Conservation (phyloP, 1,140 invertebrate species). For the Cardiocondyla obscurior region DNA sequence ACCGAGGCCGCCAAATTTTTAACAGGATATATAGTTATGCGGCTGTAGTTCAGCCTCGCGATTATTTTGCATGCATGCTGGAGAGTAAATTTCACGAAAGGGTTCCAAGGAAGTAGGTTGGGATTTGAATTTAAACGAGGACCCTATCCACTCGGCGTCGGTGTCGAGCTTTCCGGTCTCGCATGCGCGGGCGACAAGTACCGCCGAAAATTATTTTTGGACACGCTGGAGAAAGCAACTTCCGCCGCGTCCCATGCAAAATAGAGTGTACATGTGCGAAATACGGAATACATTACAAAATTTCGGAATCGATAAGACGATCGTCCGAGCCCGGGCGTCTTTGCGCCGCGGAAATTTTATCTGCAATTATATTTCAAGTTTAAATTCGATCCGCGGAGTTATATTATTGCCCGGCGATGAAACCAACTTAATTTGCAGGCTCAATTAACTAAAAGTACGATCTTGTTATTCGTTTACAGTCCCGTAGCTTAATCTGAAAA, state of each 20-base stretch:
- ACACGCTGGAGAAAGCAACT: background rate
- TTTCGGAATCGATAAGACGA: background rate
- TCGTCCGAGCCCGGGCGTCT: too few relatives aligned
- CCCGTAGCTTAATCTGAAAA: constrained; percentile 8
- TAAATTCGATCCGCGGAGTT: constrained; percentile 8
- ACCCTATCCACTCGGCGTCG: constrained; percentile 8
- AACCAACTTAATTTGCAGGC: constrained; percentile 20
- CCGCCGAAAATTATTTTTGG: constrained; percentile 27
- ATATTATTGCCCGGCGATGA: background rate
- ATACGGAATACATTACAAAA: background rate
- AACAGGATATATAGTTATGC: background rate
- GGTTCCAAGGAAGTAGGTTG: constrained; percentile 19
- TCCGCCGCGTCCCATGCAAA: background rate
- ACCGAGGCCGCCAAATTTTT: background rate
- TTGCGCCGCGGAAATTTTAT: background rate
- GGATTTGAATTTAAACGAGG: constrained; percentile 51
- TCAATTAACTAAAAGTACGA: background rate
- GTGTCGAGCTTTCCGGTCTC: constrained; percentile 22
- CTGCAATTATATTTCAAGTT: background rate
- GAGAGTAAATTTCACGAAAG: constrained; percentile 31
- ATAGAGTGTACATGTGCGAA: background rate
- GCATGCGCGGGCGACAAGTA: constrained; percentile 1
- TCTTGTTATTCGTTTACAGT: constrained; percentile 12
- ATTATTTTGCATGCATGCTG: constrained; percentile 17
- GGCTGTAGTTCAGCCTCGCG: background rate